phyloP scores from a whole-genome alignment of 2,888 invertebrate genomes.

The Pristionchus japonicus region DNA sequence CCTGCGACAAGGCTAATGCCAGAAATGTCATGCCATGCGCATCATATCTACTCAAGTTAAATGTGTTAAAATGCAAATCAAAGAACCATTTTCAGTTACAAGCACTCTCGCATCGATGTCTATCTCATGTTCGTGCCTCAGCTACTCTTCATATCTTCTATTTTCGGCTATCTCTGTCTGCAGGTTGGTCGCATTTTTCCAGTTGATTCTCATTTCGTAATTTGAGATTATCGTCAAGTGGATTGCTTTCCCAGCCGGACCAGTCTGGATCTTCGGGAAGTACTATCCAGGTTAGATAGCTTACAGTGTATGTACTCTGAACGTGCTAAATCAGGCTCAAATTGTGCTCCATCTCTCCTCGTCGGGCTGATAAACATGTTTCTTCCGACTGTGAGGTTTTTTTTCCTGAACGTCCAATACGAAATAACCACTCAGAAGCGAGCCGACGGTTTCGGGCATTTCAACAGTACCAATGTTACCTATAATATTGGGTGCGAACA shows the following conservation, averaged over 20 bases:
- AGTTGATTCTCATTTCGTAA: not conserved
- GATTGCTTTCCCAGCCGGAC: conserved; percentile 77
- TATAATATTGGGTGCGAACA: not conserved
- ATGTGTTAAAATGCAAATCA: too few relatives aligned
- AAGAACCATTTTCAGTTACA: conserved; percentile 75
- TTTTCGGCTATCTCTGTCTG: conserved; percentile 93
- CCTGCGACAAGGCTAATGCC: too few relatives aligned
- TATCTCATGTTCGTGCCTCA: conserved; percentile 95
- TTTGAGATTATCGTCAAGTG: conserved; percentile 96
- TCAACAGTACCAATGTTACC: not conserved
- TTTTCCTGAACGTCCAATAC: not conserved
- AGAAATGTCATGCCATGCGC: too few relatives aligned
- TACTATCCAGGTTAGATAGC: conserved; percentile 64
- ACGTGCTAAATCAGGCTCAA: conserved; percentile 52
- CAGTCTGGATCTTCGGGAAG: conserved; percentile 60
- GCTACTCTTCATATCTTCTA: conserved; percentile 87
- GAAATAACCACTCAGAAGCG: not conserved
- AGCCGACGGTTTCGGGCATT: not conserved
- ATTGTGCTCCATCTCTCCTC: conserved; percentile 72
- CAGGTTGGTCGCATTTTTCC: conserved; percentile 78
- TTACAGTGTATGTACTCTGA: not conserved
- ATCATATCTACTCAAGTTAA: too few relatives aligned
- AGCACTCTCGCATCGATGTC: conserved; percentile 83
- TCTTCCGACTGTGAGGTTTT: conserved; percentile 58
- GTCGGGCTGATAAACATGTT: conserved; percentile 72